phyloP scores from a whole-genome alignment of 2,113 vertebrate species.

The Myotis lucifugus region DNA sequence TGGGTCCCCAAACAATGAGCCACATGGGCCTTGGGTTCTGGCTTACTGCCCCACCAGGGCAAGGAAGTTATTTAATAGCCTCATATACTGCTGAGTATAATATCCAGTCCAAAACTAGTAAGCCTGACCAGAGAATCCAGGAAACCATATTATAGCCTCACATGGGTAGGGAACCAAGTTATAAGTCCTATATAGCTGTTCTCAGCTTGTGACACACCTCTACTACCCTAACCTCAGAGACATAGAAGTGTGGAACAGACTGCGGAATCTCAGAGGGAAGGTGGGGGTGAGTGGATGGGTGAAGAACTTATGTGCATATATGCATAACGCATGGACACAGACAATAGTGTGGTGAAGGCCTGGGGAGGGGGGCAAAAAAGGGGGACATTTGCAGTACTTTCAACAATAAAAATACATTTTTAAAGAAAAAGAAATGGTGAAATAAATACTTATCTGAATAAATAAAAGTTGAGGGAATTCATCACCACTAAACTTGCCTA shows the following conservation, averaged over 20 bases:
- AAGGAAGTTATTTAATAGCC: neutral
- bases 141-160: neutral
- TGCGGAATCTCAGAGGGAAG: no score
- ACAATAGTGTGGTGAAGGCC: neutral
- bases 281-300: neutral
- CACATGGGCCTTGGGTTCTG: neutral
- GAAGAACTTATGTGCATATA: no score
- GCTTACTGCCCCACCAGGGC: neutral
- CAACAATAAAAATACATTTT: no score
- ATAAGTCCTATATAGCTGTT: neutral
- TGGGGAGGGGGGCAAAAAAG: no score
- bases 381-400: no score
- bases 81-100: neutral
- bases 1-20: neutral
- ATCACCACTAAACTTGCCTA: neutral
- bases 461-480: neutral
- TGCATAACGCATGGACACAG: neutral
- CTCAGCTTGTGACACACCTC: neutral
- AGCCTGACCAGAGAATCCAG: neutral
- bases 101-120: neutral
- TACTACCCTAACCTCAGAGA: neutral
- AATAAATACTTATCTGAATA: neutral
- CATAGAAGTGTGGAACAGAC: no score
- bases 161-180: neutral
- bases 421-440: no score